Base-by-base conservation (phyloP, 2,113 vertebrate genomes). In the Alethe castanea region DNA sequence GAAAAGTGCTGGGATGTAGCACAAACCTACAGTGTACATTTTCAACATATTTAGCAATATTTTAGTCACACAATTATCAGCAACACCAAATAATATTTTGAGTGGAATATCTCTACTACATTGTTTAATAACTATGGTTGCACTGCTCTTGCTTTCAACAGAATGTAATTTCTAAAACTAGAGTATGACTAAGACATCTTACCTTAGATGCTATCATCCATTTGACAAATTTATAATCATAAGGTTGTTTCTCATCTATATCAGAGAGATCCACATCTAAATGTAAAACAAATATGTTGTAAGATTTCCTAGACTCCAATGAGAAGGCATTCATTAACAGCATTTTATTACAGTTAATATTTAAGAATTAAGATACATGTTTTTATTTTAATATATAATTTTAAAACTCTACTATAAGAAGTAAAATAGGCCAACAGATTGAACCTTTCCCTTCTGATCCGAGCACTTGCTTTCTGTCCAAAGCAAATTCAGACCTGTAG, bases 181-280 rank as follows among this genome's bases (percentile, higher is more conserved):
- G 24, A 56, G 2, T 57, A 56, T 57, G 36, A 88, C 28, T 57
- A 48, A 76, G 53, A 92, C 36, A 23, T 9, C 62, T 85, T 96
- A 99, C 99, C 98, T 99, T 99, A 95, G 98, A 98, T 97, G 98
- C 98, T 87, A 98, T 99, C 99, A 99, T 99, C 99, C 99, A 99
- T 90, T 98, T 99, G 33, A 99, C 98, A 98, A 99, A 99, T 95
- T 98, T 99, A 96, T 99, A 99, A 96, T 99, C 99, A 79, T 99
- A 99, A 47, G 98, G 96, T 83, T 99, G 98, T 76, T 98, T 96
- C 3, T 91, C 97, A 45, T 73, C 97, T 97, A 98, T 93, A 25
- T 98, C 98, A 40, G 98, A 98, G 84, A 99, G 95, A 97, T 99
- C 99, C 95, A 97, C 96, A 97, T 98, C 99, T 99, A 85, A 71